Percentiles rank a stretch among this genome's conserved stretches.
Conservation (phyloP, 2,797 vertebrate species). For the Onychomys arenicola region DNA sequence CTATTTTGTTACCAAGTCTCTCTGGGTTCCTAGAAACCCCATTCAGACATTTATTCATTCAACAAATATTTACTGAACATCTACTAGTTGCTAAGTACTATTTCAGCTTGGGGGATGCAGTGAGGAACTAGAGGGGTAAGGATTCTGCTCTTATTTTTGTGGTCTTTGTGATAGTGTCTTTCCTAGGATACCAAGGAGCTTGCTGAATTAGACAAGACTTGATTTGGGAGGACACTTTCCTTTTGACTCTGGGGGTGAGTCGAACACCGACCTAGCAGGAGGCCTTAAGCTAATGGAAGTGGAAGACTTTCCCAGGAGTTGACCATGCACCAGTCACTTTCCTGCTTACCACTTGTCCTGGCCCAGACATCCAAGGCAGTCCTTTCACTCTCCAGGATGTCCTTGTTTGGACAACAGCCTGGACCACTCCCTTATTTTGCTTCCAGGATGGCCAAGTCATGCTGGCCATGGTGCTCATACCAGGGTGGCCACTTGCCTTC, state of each 20-base stretch:
- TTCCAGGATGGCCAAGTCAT: not conserved
- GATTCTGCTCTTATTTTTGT: too few species aligned
- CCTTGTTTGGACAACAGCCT: not conserved
- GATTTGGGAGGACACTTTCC: not conserved
- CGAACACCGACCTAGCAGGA: too few species aligned
- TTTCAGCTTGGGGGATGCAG: not conserved
- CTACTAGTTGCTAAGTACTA: not conserved
- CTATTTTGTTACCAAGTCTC: not conserved
- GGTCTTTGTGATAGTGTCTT: not conserved
- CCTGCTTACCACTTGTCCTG: not conserved
- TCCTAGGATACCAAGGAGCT: not conserved
- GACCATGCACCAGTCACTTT: not conserved
- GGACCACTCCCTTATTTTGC: accelerated
- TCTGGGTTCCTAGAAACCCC: not conserved
- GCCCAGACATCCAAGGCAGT: not conserved
- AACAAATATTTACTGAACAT: not conserved
- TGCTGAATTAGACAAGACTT: not conserved
- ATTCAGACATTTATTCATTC: not conserved
- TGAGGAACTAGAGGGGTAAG: not conserved
- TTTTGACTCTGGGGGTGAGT: not conserved
- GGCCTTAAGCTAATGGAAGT: not conserved
- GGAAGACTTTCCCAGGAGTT: not conserved
- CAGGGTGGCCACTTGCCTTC: not conserved
- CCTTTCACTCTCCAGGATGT: not conserved
- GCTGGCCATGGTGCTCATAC: not conserved